Conservation (phyloP, 2,797 vertebrate genomes). For the Anguilla obscura region DNA sequence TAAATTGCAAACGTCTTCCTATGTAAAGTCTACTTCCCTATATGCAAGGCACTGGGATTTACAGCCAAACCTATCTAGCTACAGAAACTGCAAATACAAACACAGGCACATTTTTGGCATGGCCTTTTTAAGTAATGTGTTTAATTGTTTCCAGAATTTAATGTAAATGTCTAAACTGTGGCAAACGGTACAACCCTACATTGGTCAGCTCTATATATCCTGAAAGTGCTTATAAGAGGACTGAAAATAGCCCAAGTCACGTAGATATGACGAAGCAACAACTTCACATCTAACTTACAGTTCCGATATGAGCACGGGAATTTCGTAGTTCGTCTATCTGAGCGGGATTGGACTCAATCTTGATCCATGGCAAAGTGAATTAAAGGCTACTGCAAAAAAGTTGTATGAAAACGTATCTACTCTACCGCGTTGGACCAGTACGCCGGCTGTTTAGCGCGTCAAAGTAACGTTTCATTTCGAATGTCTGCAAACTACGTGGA, state of each 20-base stretch:
- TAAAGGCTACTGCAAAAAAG: conserved; percentile 51
- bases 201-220: background rate
- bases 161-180: background rate
- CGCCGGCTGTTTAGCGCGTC: background rate
- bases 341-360: conserved; percentile 6
- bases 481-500: background rate
- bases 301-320: background rate
- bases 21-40: background rate
- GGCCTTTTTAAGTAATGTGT: background rate
- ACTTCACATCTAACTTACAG: background rate
- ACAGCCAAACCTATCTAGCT: background rate
- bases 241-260: background rate
- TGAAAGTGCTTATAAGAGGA: background rate
- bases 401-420: conserved; percentile 16
- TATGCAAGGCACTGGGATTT: conserved; percentile 7
- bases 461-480: background rate
- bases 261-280: background rate
- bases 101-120: background rate
- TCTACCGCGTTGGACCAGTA: background rate
- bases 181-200: background rate
- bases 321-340: background rate
- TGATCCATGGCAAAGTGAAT: background rate
- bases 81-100: background rate
- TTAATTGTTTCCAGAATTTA: background rate
- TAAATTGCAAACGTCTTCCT: background rate